A percentile compares a stretch with the other conserved stretches of the same genome.
These are phyloP conservation scores for Drosophila serrata DNA, from an alignment of 1,140 invertebrate species.

Conservation along the genomic window DNA sequence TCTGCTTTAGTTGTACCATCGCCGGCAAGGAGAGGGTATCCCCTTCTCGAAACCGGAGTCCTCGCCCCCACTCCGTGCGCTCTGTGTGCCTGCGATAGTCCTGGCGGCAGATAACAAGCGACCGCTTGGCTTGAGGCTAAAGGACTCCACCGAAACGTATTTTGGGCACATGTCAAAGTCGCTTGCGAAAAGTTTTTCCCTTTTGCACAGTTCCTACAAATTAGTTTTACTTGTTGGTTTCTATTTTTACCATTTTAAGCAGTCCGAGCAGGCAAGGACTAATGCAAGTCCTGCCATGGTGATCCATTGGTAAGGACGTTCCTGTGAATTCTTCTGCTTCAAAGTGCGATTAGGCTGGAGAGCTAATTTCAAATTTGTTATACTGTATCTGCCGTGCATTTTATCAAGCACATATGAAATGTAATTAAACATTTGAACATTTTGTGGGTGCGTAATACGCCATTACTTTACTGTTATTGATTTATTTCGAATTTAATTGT, in stretches of 20 bases:
- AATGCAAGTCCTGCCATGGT: constrained; percentile 1
- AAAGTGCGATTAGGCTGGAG: background rate
- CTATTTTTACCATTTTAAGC: constrained; percentile 51
- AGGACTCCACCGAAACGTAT: constrained; percentile 69
- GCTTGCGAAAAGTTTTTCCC: constrained; percentile 57
- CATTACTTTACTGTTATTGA: too few species aligned
- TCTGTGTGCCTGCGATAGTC: constrained; percentile 37
- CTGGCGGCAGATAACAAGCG: constrained; percentile 60
- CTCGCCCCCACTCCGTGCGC: background rate
- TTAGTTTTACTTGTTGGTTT: constrained; percentile 68
- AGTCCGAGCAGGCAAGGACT: background rate
- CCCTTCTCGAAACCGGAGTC: background rate
- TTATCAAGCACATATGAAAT: background rate
- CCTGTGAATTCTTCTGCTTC: background rate
- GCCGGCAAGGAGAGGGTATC: background rate
- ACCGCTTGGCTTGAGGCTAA: constrained; percentile 60
- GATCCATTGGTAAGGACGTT: background rate
- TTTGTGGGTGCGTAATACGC: too few species aligned
- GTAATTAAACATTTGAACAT: too few species aligned
- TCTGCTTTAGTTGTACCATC: constrained; percentile 62
- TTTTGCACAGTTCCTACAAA: constrained; percentile 63
- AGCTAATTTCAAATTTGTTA: background rate
- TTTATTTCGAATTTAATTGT: too few species aligned
- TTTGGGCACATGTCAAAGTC: constrained; percentile 75
- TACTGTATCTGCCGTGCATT: background rate